These are phyloP conservation scores for Thamnophis sirtalis DNA, from an alignment of 2,113 vertebrate species.

Conservation along the genomic window DNA sequence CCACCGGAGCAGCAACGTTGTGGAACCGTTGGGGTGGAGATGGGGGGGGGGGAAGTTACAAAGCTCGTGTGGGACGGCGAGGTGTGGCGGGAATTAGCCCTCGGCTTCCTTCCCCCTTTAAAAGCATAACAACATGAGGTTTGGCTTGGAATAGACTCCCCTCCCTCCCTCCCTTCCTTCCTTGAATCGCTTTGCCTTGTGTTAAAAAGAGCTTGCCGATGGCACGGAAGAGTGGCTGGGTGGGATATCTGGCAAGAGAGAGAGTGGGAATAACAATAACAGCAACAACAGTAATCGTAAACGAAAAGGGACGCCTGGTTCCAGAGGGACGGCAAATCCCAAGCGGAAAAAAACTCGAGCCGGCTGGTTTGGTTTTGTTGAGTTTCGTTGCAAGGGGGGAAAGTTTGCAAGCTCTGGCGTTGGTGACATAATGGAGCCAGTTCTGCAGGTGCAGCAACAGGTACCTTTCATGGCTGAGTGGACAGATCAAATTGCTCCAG, in stretches of 20 bases:
- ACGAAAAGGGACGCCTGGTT: neutral
- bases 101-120: neutral
- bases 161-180: neutral
- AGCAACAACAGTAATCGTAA: neutral
- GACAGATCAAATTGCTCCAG: neutral
- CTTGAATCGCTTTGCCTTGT: neutral
- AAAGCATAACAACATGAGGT: neutral
- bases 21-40: neutral
- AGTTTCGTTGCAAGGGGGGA: neutral
- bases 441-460: conserved; percentile 9
- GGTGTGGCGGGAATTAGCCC: neutral
- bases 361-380: neutral
- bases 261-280: neutral
- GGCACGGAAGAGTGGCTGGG: neutral
- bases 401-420: too few species aligned
- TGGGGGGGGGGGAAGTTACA: neutral
- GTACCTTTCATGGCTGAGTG: neutral
- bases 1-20: neutral
- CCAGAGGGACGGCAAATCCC: neutral
- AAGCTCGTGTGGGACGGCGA: neutral
- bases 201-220: neutral
- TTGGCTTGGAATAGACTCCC: neutral
- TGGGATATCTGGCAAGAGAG: neutral
- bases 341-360: neutral
- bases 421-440: neutral